A percentile compares a stretch with the other conserved stretches of the same genome.
Evolutionary conservation across 1,140 invertebrate genomes (phyloP).

Genomic region (Brachionus paranguensis): DNA sequence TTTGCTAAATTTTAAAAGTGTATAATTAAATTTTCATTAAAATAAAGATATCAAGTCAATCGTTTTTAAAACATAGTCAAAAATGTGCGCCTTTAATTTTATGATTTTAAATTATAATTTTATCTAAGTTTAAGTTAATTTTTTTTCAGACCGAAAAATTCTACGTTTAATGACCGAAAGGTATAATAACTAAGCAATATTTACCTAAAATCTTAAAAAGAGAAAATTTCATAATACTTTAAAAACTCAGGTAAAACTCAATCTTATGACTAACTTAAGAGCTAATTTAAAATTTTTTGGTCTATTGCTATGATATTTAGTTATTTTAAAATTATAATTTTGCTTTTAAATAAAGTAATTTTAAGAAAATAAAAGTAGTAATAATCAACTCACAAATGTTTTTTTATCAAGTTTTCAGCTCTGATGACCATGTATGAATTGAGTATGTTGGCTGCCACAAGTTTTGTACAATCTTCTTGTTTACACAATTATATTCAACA

Average conservation of each 20-base stretch:
- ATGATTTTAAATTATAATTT: too few species aligned
- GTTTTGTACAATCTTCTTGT: not conserved
- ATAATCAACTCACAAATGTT: not conserved
- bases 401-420: not conserved
- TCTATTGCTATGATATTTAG: not conserved
- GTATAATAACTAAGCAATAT: not conserved
- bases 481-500: not conserved
- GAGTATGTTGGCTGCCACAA: not conserved
- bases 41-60: too few species aligned
- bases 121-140: too few species aligned
- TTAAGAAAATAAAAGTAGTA: not conserved
- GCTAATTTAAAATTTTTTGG: not conserved
- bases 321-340: not conserved
- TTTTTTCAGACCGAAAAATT: too few species aligned
- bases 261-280: not conserved
- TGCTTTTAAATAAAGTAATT: not conserved
- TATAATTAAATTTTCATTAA: too few species aligned
- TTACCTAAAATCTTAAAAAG: not conserved
- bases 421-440: not conserved
- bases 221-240: not conserved
- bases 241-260: not conserved
- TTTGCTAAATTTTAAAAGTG: too few species aligned
- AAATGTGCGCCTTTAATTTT: too few species aligned
- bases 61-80: too few species aligned
- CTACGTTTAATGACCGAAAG: too few species aligned